Evolutionary conservation across 2,113 vertebrate species (phyloP).

Genomic region (Psammodynastes pulverulentus): DNA sequence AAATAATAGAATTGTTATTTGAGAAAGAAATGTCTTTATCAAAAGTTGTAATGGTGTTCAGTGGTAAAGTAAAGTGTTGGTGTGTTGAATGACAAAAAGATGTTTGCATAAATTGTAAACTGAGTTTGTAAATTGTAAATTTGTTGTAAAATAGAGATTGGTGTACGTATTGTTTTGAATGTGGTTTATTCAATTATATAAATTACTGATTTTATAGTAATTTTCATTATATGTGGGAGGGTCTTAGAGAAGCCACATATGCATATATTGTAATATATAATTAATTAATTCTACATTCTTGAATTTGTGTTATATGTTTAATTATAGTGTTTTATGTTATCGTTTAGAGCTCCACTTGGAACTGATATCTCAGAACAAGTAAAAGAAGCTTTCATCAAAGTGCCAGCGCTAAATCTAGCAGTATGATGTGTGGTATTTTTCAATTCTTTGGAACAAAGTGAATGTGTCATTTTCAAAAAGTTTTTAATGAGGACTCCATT

Average conservation of each 20-base stretch:
- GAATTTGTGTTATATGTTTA: not conserved
- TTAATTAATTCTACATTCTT: not conserved
- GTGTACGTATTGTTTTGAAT: not conserved
- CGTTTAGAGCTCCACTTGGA: slow-evolving; percentile 82
- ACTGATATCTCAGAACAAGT: slow-evolving; percentile 84
- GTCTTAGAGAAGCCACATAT: not conserved
- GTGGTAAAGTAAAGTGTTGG: not conserved
- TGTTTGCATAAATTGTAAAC: not conserved
- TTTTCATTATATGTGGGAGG: not conserved
- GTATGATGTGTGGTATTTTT: slow-evolving; percentile 57
- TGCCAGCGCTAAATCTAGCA: slow-evolving; percentile 74
- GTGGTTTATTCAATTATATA: not conserved
- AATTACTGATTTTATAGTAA: not conserved
- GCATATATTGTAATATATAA: not conserved
- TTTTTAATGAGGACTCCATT: not conserved
- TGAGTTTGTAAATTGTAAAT: not conserved
- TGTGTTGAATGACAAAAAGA: not conserved
- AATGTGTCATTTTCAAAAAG: slow-evolving; percentile 11
- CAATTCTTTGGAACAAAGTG: slow-evolving; percentile 17
- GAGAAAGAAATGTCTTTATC: not conserved
- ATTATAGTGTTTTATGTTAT: not conserved
- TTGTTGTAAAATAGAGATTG: not conserved
- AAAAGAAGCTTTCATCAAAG: slow-evolving; percentile 78
- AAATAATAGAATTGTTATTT: not conserved
- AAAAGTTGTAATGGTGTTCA: not conserved